A percentile compares a stretch with the other conserved stretches of the same genome.
phyloP scores from a whole-genome alignment of 2,113 vertebrate species.

The Pomatostomus ruficeps region DNA sequence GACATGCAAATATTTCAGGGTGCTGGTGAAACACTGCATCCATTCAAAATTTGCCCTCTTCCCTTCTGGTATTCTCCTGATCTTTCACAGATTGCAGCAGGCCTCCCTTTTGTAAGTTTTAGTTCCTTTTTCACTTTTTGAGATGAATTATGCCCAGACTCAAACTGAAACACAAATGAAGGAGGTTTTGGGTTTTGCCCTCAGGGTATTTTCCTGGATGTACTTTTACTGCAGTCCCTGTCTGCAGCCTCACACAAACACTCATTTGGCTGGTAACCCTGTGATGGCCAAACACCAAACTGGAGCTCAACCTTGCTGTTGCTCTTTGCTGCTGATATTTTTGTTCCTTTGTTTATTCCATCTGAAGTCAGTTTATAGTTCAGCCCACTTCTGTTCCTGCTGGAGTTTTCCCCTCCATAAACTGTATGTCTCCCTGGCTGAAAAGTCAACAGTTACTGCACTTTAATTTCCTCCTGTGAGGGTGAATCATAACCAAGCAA shows the following conservation, averaged over 20 bases:
- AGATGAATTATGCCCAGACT: background rate
- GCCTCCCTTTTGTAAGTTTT: background rate
- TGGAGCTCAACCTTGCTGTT: background rate
- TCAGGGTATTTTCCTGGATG: background rate
- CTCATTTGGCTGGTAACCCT: background rate
- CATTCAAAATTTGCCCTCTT: background rate
- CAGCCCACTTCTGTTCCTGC: background rate
- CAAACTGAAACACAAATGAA: background rate
- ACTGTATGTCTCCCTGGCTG: slow-evolving; percentile 1
- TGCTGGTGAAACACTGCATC: background rate
- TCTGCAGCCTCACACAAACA: background rate
- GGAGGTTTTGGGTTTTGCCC: background rate
- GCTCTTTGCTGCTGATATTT: background rate
- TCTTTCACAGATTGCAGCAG: background rate
- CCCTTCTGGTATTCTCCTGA: background rate
- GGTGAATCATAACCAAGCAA: slow-evolving; percentile 47
- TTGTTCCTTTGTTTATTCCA: slow-evolving; percentile 18
- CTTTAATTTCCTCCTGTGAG: slow-evolving; percentile 45
- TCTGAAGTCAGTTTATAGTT: background rate
- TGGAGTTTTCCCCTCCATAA: slow-evolving; percentile 42
- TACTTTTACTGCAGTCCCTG: background rate
- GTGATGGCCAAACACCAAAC: background rate
- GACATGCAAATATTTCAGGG: background rate
- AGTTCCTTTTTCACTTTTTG: background rate
- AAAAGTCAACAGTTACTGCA: slow-evolving; percentile 48